Base-by-base conservation (phyloP, 1,140 invertebrate genomes). In the Ptiloglossa arizonensis region DNA sequence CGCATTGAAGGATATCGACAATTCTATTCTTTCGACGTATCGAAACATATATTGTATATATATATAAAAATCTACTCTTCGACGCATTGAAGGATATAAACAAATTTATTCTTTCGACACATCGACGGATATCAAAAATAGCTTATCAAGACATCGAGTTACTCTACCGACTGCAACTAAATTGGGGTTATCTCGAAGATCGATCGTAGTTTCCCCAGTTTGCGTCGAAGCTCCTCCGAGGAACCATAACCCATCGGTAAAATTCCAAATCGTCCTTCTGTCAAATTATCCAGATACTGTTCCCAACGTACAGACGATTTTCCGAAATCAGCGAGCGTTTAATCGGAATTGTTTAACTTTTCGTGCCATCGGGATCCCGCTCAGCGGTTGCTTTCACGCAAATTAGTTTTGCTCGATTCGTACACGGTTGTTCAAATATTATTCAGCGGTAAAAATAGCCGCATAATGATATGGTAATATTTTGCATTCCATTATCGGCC, bases 71-170 rank as follows among this genome's bases (percentile, higher is more conserved):
- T n/a, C n/a, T n/a, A n/a, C n/a, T n/a, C n/a, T n/a, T n/a, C n/a
- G n/a, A n/a, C n/a, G n/a, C n/a, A n/a, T n/a, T n/a, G n/a, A n/a
- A n/a, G n/a, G n/a, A n/a, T n/a, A n/a, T n/a, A n/a, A n/a, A n/a
- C n/a, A n/a, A n/a, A n/a, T n/a, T n/a, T n/a, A n/a, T n/a, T n/a
- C n/a, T n/a, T n/a, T n/a, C n/a, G 60, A 83, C 78, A 46, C 74
- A 71, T 78, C 67, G n/a, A 83, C 44, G 41, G 72, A 77, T 69
- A 82, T 82, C 66, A 68, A 59, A 76, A 78, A 76, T 73, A 82
- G 54, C 67, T 82, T 81, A 60, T 46, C 63, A 52, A 24, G 66
- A 68, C n/a, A 44, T 72, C 80, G 60, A 68, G 73, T 72, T n/a
- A n/a, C 71, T 60, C 60, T 56, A 62, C 22, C 73, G 72, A 82